Base-by-base conservation (phyloP, 2,888 invertebrate species). In the Pasiphila rectangulata region DNA sequence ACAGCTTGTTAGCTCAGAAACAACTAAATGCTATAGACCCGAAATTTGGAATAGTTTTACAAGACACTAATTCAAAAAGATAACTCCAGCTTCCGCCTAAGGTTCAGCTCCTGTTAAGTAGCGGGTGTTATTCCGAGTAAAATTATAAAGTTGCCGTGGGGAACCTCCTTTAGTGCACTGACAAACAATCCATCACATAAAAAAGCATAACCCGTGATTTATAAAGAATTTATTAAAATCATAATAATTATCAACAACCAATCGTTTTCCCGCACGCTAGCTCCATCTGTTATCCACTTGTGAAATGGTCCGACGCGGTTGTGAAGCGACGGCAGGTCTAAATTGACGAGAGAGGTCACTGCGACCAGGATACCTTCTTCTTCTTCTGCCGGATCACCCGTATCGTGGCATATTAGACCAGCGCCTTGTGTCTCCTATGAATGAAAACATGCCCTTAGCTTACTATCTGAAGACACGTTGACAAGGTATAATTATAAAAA, bases 351-450 rank as follows among this genome's bases (percentile, higher is more conserved):
- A 0, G 73, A 55, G 0, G 75, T 75, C 1, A 83, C 73, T 1
- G 72, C 82, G 0, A 83, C 76, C 7, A 83, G 55, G 0, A 83
- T 40, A 0, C 83, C 83, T 1, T 41, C 29, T 3, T 67, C 61
- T 2, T 47, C 47, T 55, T 83, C 83, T 0, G 54, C 56, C 0
- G 79, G 76, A 27, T 81, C 81, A 0, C 68, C 72, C 1, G 83
- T 82, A 3, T 66, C 69, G n/a, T 63, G 64, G 45, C 83, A 83
- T 2, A 82, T 35, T 0, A 83, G 55, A 4, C 81, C 78, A 3
- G 72, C 75, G 0, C 83, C 83, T 67, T 74, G 73, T 4, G 68
- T 64, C 59, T 76, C 78, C 83, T 83, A 36, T 10, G 17, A n/a
- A n/a, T n/a, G n/a, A n/a, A n/a, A n/a, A n/a, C n/a, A n/a, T n/a